A percentile compares a stretch with the other conserved stretches of the same genome.
phyloP scores from a whole-genome alignment of 2,888 invertebrate genomes.

The Eupithecia dodoneata region DNA sequence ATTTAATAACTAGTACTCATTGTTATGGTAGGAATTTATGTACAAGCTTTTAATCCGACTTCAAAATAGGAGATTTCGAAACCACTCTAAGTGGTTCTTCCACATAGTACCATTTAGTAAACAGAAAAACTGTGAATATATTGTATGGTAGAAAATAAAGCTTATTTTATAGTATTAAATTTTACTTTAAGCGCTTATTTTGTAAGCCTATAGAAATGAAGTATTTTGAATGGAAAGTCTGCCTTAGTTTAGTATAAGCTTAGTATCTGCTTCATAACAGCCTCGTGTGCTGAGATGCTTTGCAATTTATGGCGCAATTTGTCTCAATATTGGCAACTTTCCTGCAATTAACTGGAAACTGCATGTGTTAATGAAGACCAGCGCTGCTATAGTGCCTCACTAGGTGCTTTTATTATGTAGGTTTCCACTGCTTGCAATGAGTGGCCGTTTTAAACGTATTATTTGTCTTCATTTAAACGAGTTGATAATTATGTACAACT shows the following conservation, averaged over 20 bases:
- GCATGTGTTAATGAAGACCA: constrained; percentile 35
- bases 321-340: constrained; percentile 43
- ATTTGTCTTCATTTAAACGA: background rate
- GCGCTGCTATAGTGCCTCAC: background rate
- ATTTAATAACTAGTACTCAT: too few relatives aligned
- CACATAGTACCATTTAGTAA: too few relatives aligned
- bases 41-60: too few relatives aligned
- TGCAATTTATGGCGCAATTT: constrained; percentile 45
- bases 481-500: background rate
- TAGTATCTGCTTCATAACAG: constrained; percentile 11
- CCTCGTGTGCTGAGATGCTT: constrained; percentile 31
- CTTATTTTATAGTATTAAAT: too few relatives aligned
- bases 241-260: background rate
- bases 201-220: too few relatives aligned
- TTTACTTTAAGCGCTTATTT: too few relatives aligned
- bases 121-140: too few relatives aligned
- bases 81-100: too few relatives aligned
- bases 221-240: background rate
- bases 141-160: too few relatives aligned
- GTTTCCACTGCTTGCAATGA: background rate
- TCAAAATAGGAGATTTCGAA: too few relatives aligned
- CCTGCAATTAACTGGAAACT: constrained; percentile 40
- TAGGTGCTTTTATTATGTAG: constrained; percentile 1
- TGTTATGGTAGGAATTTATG: too few relatives aligned
- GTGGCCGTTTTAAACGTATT: background rate